These are phyloP conservation scores for Acleris sparsana DNA, from an alignment of 2,888 invertebrate genomes.

Conservation along the genomic window DNA sequence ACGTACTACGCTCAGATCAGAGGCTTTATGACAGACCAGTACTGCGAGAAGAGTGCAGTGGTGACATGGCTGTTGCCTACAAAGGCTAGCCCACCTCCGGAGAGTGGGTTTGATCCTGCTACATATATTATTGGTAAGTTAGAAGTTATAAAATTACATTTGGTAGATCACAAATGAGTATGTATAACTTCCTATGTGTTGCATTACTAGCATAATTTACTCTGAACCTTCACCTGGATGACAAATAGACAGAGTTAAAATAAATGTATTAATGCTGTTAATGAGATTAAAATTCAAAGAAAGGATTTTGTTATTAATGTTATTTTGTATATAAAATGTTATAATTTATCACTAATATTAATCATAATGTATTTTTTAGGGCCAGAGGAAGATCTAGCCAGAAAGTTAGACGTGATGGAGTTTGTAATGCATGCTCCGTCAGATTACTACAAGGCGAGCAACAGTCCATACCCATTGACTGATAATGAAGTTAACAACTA, in stretches of 20 bases:
- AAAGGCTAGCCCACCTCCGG: constrained; percentile 89
- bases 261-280: no score
- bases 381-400: constrained; percentile 94
- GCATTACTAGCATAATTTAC: no score
- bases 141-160: not conserved
- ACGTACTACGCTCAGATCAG: constrained; percentile 95
- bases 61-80: constrained; percentile 96
- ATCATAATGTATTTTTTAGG: constrained; percentile 75
- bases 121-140: constrained; percentile 92
- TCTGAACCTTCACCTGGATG: no score
- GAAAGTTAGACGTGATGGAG: constrained; percentile 93
- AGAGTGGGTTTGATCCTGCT: constrained; percentile 92
- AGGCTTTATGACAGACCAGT: constrained; percentile 95
- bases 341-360: no score
- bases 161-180: not conserved
- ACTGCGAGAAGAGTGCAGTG: constrained; percentile 96
- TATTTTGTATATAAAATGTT: no score
- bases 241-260: no score
- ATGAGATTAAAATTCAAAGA: no score
- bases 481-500: constrained; percentile 74
- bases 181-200: not conserved
- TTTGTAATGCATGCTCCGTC: constrained; percentile 97
- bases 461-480: constrained; percentile 88
- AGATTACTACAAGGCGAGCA: constrained; percentile 92
- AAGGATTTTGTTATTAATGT: no score